Conservation (phyloP, 1,140 invertebrate species). For the Eumeta japonica region DNA sequence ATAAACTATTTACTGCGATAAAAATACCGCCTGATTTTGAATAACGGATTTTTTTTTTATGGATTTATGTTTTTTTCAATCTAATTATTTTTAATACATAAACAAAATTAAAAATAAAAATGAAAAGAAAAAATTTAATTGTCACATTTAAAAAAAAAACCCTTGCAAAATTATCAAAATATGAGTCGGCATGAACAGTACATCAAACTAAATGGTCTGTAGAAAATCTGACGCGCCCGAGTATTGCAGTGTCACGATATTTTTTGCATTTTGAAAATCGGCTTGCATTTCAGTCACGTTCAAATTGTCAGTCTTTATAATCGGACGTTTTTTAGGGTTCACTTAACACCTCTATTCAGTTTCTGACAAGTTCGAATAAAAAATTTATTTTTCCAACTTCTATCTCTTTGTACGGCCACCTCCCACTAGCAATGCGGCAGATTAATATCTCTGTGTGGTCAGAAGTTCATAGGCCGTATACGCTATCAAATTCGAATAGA, state of each 20-base stretch:
- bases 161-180: constrained; percentile 1
- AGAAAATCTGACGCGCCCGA: not conserved
- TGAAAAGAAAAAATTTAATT: not conserved
- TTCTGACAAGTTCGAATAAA: not conserved
- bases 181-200: not conserved
- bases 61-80: not conserved
- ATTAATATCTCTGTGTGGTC: not conserved
- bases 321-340: not conserved
- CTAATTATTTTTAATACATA: not conserved
- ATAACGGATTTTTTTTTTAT: not conserved
- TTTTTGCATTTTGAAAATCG: constrained; percentile 1
- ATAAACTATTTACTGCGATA: not conserved
- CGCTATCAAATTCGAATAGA: not conserved
- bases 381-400: constrained; percentile 1
- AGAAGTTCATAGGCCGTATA: constrained; percentile 1
- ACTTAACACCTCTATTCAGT: not conserved
- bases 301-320: constrained; percentile 1
- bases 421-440: not conserved
- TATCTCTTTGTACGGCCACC: too few species aligned
- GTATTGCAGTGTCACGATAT: not conserved
- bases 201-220: not conserved
- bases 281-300: not conserved
- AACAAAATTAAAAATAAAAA: not conserved
- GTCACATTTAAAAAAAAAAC: not conserved
- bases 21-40: not conserved